A percentile compares a stretch with the other conserved stretches of the same genome.
Evolutionary conservation across 2,113 vertebrate species (phyloP).

Genomic region (Ptilorrhoa leucosticta): DNA sequence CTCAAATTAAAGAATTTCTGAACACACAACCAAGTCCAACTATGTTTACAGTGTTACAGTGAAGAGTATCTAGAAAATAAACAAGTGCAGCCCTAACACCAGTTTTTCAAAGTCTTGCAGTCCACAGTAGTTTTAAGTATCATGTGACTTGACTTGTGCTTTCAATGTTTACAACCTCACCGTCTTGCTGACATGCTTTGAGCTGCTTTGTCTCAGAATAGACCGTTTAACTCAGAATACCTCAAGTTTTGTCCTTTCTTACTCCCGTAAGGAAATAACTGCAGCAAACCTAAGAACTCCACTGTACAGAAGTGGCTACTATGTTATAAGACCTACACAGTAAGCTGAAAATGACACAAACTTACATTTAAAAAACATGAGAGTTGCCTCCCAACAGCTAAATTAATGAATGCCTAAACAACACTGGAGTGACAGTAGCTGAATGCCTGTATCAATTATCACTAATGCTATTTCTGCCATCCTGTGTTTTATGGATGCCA

Average conservation of each 20-base stretch:
- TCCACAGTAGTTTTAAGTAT: background rate
- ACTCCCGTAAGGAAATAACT: fast-evolving
- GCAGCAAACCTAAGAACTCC: background rate
- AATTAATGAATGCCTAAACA: background rate
- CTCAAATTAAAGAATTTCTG: background rate
- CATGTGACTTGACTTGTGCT: background rate
- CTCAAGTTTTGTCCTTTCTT: background rate
- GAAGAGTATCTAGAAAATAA: background rate
- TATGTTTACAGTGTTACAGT: background rate
- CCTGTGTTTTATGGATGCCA: background rate
- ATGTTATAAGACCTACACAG: fast-evolving
- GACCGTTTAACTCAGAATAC: background rate
- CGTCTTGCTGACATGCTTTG: background rate
- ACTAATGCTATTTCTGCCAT: background rate
- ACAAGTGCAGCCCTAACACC: background rate
- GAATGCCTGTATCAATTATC: background rate
- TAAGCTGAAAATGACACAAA: background rate
- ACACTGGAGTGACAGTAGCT: background rate
- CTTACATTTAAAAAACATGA: background rate
- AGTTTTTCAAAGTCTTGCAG: background rate
- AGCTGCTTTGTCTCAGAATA: background rate
- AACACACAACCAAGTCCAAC: background rate
- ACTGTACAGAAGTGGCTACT: background rate
- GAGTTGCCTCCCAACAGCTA: background rate
- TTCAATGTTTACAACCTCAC: background rate